Percentiles rank a stretch among this genome's conserved stretches.
phyloP scores from a whole-genome alignment of 92 coral and sea anemone species.

The Diadumene lineata region DNA sequence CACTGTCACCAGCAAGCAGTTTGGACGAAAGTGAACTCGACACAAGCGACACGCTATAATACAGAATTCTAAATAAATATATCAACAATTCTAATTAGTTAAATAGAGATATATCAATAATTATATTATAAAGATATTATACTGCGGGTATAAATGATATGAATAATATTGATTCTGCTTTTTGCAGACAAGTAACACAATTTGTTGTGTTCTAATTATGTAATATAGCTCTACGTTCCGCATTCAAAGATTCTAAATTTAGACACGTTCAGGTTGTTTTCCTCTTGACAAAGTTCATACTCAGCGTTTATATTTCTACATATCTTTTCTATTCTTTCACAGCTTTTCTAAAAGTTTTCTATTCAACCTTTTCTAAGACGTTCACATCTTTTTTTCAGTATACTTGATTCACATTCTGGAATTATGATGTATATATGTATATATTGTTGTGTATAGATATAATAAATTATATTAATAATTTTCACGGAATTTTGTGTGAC shows the following conservation, averaged over 20 bases:
- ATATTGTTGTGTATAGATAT: background rate
- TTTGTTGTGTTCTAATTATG: slow-evolving; percentile 13
- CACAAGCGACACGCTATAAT: slow-evolving; percentile 24
- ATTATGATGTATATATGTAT: background rate
- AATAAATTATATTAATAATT: background rate
- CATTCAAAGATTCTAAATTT: background rate
- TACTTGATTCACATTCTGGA: background rate
- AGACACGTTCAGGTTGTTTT: background rate
- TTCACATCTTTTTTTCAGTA: background rate
- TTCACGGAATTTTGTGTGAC: background rate
- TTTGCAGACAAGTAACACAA: slow-evolving; percentile 28
- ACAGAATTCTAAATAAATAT: background rate
- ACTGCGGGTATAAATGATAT: background rate
- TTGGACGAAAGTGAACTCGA: slow-evolving; percentile 60
- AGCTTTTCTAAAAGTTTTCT: background rate
- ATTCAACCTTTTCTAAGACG: background rate
- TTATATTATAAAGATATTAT: background rate
- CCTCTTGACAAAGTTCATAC: background rate
- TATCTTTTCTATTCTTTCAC: background rate
- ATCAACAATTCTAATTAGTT: background rate
- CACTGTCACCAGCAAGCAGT: slow-evolving; percentile 79
- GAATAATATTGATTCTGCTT: slow-evolving; percentile 7
- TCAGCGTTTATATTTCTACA: background rate
- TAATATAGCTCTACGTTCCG: background rate
- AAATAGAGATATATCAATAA: background rate